Conservation (phyloP, 2,113 vertebrate species). For the Chloropsis hardwickii region DNA sequence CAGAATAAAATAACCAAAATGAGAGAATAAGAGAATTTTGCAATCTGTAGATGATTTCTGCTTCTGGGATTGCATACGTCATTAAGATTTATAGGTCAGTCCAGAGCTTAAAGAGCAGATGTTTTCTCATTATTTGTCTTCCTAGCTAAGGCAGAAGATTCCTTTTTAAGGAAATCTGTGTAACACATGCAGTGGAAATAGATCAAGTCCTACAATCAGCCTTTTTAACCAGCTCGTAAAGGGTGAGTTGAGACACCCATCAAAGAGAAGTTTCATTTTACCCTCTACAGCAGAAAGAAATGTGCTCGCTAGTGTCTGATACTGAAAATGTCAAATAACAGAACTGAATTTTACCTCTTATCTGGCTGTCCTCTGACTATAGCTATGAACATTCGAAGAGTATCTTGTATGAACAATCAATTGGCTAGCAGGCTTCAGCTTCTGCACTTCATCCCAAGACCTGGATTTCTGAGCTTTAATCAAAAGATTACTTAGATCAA, state of each 20-base stretch:
- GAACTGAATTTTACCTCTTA: not conserved
- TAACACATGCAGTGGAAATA: constrained; percentile 47
- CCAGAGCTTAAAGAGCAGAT: constrained; percentile 55
- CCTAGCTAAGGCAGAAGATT: constrained; percentile 6
- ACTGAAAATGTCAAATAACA: not conserved
- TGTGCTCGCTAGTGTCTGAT: not conserved
- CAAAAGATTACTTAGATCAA: not conserved
- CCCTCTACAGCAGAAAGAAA: not conserved
- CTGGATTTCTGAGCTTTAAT: not conserved
- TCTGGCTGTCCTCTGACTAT: not conserved
- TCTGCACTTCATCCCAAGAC: not conserved
- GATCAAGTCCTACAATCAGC: not conserved
- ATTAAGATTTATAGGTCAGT: constrained; percentile 54
- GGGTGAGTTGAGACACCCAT: not conserved
- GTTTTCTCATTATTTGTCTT: constrained; percentile 63
- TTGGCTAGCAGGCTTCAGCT: not conserved
- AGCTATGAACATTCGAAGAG: not conserved
- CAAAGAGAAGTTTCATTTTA: constrained; percentile 11
- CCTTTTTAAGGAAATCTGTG: constrained; percentile 46
- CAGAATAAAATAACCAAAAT: not conserved
- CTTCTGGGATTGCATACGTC: constrained; percentile 35
- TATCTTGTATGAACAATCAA: not conserved
- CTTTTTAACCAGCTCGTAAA: not conserved
- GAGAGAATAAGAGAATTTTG: constrained; percentile 26
- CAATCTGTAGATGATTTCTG: constrained; percentile 60